Evolutionary conservation across 2,797 vertebrate genomes (phyloP), one percentile per base, ranked within the genome.

Genomic region (Adrianichthys oophorus): DNA sequence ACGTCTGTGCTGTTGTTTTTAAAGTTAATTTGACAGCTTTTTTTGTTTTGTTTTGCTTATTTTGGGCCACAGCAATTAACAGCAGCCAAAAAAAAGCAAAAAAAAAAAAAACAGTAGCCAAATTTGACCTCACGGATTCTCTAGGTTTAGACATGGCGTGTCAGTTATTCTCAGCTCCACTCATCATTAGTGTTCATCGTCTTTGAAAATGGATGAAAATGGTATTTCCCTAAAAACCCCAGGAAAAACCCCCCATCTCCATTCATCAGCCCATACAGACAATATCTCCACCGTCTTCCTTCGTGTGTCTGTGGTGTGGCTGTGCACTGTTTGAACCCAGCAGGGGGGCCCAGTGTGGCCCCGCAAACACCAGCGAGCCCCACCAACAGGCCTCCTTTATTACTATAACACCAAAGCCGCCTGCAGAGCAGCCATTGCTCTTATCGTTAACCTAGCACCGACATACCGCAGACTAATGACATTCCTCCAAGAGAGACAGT

Each of bases 251-350:
- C 60, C 47, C 41, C 41, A 51, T 45, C 40, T 62, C 50, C 58
- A 55, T 59, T 82, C 82, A 77, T 57, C 76, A 74, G 77, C 78
- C 67, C 3, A 6, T 62, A 49, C 78, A 83, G 73, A 82, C 79
- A 72, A 70, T 56, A 7, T 40, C 66, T 70, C 64, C 57, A n/a
- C 68, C 76, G 68, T 75, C 80, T 71, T 65, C 63, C 84, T 82
- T 74, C 52, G 63, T 78, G 72, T 67, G 79, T 85, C 83, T 85
- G 80, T 70, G 62, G 66, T 64, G 45, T 52, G 74, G 68, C 73
- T 62, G 65, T 71, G 72, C 52, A 56, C 67, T 69, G 73, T 88
- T 88, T 88, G 87, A 88, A 80, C 84, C 72, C 86, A 85, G 85
- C 81, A 41, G 83, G 85, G 78, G 54, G 70, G 48, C 82, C 61